Conservation (phyloP, 2,888 invertebrate species). For the Julus scandinavius region DNA sequence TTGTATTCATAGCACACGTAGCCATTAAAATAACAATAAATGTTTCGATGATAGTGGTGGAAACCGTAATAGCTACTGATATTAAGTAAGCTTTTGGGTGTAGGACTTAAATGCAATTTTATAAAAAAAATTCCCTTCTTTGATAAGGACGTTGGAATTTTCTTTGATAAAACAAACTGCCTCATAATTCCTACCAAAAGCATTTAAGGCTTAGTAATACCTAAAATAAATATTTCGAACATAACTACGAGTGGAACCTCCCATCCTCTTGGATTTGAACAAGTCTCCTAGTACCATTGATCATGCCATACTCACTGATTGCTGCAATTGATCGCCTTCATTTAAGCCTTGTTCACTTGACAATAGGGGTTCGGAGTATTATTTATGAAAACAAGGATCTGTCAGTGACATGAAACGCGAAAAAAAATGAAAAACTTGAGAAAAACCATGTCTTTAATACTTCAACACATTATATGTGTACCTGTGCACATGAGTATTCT, state of each 20-base stretch:
- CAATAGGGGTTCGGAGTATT: neutral
- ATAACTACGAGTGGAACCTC: neutral
- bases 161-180: neutral
- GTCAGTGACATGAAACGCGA: neutral
- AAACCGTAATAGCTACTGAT: neutral
- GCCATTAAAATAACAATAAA: neutral
- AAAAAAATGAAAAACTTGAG: neutral
- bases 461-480: no score
- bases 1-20: neutral
- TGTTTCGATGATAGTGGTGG: neutral
- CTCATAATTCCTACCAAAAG: neutral
- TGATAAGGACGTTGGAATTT: neutral
- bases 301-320: neutral
- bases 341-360: neutral
- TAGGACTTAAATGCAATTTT: neutral
- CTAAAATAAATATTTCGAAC: neutral
- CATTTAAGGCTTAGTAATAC: neutral
- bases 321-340: neutral
- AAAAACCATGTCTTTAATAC: neutral
- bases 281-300: neutral
- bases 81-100: neutral
- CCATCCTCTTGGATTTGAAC: slow-evolving; percentile 11
- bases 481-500: no score
- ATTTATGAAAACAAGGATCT: neutral
- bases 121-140: neutral